Evolutionary conservation across 1,140 invertebrate species (phyloP).

Genomic region (Adelges cooleyi): DNA sequence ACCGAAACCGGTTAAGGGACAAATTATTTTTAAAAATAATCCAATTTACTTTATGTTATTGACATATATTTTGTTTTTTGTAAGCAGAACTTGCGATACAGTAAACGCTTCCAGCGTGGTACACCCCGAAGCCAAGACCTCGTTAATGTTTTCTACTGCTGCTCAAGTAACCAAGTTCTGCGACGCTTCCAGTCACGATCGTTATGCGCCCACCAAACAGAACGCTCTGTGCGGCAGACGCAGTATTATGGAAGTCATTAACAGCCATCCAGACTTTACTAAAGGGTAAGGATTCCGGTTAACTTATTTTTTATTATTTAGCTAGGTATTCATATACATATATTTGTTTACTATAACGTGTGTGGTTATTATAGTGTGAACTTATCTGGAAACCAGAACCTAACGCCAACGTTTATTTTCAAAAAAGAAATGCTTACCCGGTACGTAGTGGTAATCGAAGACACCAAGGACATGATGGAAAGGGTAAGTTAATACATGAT

Average conservation of each 20-base stretch:
- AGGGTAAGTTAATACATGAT: slow-evolving; percentile 36
- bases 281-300: slow-evolving; percentile 34
- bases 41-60: too few relatives aligned
- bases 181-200: slow-evolving; percentile 48
- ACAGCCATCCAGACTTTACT: slow-evolving; percentile 47
- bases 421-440: slow-evolving; percentile 41
- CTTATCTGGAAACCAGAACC: slow-evolving; percentile 31
- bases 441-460: slow-evolving; percentile 45
- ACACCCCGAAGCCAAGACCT: slow-evolving; percentile 41
- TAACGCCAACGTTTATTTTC: slow-evolving; percentile 40
- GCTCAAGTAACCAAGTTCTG: slow-evolving; percentile 47
- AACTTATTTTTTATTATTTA: too few relatives aligned
- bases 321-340: too few relatives aligned
- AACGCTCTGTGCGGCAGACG: slow-evolving; percentile 50
- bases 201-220: slow-evolving; percentile 53
- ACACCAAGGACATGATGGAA: slow-evolving; percentile 43
- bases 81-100: slow-evolving; percentile 34
- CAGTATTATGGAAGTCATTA: slow-evolving; percentile 50
- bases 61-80: too few relatives aligned
- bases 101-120: slow-evolving; percentile 38
- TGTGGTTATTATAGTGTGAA: slow-evolving; percentile 20
- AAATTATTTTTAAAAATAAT: not conserved
- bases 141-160: slow-evolving; percentile 44
- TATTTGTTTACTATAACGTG: not conserved
- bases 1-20: not conserved